Base-by-base conservation (phyloP, 2,888 invertebrate species). In the Synergus gifuensis region DNA sequence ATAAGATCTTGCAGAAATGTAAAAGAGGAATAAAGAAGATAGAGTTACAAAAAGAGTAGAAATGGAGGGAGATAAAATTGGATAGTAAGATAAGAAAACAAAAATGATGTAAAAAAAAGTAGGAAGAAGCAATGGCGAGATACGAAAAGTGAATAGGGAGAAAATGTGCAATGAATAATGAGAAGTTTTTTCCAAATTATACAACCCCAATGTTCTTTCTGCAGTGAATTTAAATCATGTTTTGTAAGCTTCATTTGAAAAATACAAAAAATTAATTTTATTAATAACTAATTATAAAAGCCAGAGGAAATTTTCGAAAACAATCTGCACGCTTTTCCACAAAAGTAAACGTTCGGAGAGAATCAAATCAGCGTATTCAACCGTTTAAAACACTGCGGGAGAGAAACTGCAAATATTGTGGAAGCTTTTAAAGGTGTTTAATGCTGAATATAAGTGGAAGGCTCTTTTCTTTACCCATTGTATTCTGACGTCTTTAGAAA, bases 391-490 rank as follows among this genome's bases (percentile, higher is more conserved):
- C 49, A 2, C n/a, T 7, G 54, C 54, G 8, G n/a, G 28, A 28
- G 7, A n/a, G 54, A n/a, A 54, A n/a, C 2, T 2, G 8, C n/a
- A n/a, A 54, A 54, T 54, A n/a, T 54, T 36, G 28, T 14, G n/a
- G 0, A 2, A n/a, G 42, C 42, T 42, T 18, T 42, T 18, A 18
- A 66, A 66, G n/a, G 64, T n/a, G 16, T 66, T 64, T n/a, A 66
- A 42, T 36, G 64, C 16, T 40, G 4, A 66, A 67, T 18, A 16
- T 14, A 46, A 54, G 67, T 9, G 8, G 58, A 18, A 40, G 60
- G 76, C 22, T 66, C 36, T 49, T 73, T 54, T 36, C 73, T 79
- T 76, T 80, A 66, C 78, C 76, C 46, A 62, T 73, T 63, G 67
- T 36, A 76, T 44, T 79, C 18, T 40, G 60, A 62, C 63, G 42